A percentile compares a stretch with the other conserved stretches of the same genome.
These are phyloP conservation scores for Enhydra lutris DNA, from an alignment of 2,113 vertebrate genomes.

Conservation along the genomic window DNA sequence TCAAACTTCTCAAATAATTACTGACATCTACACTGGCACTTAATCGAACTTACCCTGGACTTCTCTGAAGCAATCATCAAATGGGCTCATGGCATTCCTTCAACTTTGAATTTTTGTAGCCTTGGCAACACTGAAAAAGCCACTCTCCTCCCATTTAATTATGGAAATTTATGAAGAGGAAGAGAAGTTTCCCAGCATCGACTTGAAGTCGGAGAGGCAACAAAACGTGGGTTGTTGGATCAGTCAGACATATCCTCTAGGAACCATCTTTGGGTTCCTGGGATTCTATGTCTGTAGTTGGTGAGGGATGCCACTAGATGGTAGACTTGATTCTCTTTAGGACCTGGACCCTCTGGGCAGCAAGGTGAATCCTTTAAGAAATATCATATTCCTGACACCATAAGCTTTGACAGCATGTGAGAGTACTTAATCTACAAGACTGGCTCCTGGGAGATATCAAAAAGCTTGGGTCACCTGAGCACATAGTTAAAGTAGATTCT, in stretches of 20 bases:
- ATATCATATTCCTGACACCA: background rate
- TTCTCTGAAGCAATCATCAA: background rate
- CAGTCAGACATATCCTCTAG: background rate
- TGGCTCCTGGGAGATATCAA: background rate
- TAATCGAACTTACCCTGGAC: background rate
- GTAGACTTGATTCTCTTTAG: background rate
- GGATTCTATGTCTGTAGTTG: background rate
- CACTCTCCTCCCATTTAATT: background rate
- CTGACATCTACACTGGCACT: too few relatives aligned
- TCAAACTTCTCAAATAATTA: background rate
- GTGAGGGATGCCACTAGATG: background rate
- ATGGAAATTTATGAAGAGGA: background rate
- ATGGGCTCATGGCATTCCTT: rapidly evolving
- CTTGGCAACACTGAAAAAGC: background rate
- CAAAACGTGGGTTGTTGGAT: background rate
- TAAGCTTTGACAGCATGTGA: background rate
- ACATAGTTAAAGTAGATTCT: background rate
- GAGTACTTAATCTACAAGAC: background rate
- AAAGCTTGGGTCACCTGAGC: background rate
- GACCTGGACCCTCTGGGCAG: background rate
- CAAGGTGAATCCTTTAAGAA: background rate
- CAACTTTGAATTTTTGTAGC: background rate
- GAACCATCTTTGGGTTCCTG: background rate
- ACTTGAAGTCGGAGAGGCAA: background rate
- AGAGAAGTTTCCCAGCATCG: background rate